A percentile compares a stretch with the other conserved stretches of the same genome.
phyloP scores from a whole-genome alignment of 2,888 invertebrate species.

The Ennomos quercinarius region DNA sequence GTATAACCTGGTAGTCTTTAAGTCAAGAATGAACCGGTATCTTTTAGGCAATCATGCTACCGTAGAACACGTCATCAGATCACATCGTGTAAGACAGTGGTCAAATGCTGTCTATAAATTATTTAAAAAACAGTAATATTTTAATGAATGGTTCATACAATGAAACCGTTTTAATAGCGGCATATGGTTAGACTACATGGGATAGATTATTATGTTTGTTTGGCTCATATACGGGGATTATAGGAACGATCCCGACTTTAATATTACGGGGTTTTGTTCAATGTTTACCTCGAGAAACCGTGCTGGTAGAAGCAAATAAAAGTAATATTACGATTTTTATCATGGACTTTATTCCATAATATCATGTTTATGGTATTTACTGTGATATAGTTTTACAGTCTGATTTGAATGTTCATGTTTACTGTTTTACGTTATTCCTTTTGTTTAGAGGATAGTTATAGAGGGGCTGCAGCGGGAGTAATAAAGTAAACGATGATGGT shows the following conservation, averaged over 20 bases:
- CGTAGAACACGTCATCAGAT: too few species aligned
- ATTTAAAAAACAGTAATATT: conserved; percentile 9
- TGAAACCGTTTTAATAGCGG: conserved; percentile 51
- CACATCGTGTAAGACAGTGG: too few species aligned
- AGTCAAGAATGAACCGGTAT: too few species aligned
- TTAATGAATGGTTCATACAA: conserved; percentile 16
- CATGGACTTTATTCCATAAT: conserved; percentile 28
- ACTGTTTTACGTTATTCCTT: conserved; percentile 5
- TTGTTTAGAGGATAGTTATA: not conserved
- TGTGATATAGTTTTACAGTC: conserved; percentile 17
- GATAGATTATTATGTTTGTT: not conserved
- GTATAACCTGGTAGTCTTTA: too few species aligned
- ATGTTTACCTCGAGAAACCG: conserved; percentile 43
- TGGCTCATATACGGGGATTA: conserved; percentile 50
- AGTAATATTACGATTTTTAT: conserved; percentile 50
- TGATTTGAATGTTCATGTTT: conserved; percentile 22
- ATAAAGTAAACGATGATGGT: too few species aligned
- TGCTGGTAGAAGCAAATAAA: conserved; percentile 49
- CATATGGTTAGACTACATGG: conserved; percentile 41
- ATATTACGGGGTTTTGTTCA: conserved; percentile 42
- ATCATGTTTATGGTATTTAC: conserved; percentile 29
- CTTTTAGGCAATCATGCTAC: too few species aligned
- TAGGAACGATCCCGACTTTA: conserved; percentile 27
- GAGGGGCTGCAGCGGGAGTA: too few species aligned
- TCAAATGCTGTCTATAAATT: too few species aligned